Evolutionary conservation across 2,797 vertebrate genomes (phyloP).

Genomic region (Acomys russatus): DNA sequence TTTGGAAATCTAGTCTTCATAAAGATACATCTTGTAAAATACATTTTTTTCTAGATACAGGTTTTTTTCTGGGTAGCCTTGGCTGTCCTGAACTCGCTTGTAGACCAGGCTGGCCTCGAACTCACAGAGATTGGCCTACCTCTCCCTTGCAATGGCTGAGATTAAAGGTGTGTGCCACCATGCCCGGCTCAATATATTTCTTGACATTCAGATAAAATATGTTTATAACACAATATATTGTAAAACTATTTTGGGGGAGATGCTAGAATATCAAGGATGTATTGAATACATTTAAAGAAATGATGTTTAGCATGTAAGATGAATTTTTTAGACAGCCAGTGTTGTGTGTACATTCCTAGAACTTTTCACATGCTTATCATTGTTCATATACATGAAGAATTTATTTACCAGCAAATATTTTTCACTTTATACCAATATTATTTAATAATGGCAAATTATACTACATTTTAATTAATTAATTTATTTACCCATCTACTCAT

Average conservation of each 20-base stretch:
- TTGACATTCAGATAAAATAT: background rate
- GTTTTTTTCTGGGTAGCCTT: too few relatives aligned
- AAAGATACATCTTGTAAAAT: background rate
- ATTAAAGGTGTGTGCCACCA: too few relatives aligned
- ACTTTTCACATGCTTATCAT: background rate
- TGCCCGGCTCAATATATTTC: background rate
- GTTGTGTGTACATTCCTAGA: background rate
- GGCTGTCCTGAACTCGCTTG: too few relatives aligned
- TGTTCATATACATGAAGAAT: background rate
- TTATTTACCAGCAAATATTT: background rate
- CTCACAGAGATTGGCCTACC: too few relatives aligned
- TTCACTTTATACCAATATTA: background rate
- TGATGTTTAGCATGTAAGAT: background rate
- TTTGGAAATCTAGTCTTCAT: conserved; percentile 28
- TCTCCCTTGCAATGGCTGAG: too few relatives aligned
- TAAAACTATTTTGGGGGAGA: background rate
- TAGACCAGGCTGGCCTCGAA: too few relatives aligned
- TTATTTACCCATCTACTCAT: background rate
- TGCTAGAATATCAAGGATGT: background rate
- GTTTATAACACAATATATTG: background rate
- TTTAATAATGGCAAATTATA: background rate
- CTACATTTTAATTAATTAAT: background rate
- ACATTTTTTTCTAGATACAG: background rate
- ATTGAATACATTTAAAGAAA: background rate
- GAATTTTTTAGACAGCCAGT: background rate